A percentile compares a stretch with the other conserved stretches of the same genome.
Evolutionary conservation across 2,113 vertebrate genomes (phyloP).

Genomic region (Gobius niger): DNA sequence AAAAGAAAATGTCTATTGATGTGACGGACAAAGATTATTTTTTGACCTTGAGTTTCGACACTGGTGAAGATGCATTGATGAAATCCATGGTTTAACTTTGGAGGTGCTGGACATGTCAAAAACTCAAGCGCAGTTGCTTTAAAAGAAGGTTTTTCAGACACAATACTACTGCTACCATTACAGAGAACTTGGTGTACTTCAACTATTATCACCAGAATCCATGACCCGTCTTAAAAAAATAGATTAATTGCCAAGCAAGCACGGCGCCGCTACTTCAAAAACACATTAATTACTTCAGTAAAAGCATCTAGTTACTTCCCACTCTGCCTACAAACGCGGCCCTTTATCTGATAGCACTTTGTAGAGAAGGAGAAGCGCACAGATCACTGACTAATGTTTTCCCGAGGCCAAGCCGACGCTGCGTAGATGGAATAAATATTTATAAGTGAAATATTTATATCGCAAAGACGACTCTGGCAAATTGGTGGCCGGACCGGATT

Average conservation of each 20-base stretch:
- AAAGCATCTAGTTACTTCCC: not conserved
- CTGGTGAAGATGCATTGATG: conserved; percentile 20
- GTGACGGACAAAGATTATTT: not conserved
- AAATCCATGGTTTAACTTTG: not conserved
- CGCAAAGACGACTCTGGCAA: conserved; percentile 33
- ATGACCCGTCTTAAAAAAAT: no score
- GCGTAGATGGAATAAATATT: conserved; percentile 58
- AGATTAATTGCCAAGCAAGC: no score
- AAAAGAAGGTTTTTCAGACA: no score
- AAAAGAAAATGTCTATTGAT: not conserved
- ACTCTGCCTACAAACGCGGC: not conserved
- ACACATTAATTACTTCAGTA: not conserved
- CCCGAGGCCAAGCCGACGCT: conserved; percentile 46
- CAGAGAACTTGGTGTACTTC: no score
- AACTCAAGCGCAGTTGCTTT: not conserved
- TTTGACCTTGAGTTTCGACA: not conserved
- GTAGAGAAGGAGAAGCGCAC: conserved; percentile 24
- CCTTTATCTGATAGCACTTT: conserved; percentile 24
- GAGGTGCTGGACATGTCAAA: not conserved
- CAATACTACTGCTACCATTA: no score
- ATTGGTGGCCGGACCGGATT: conserved; percentile 48
- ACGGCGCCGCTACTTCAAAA: not conserved
- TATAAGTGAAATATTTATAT: conserved; percentile 63
- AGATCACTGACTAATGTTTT: conserved; percentile 63
- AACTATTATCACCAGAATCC: no score